Evolutionary conservation across 2,113 vertebrate genomes (phyloP), one percentile per base, ranked within the genome.

Genomic region (Sylvia atricapilla): DNA sequence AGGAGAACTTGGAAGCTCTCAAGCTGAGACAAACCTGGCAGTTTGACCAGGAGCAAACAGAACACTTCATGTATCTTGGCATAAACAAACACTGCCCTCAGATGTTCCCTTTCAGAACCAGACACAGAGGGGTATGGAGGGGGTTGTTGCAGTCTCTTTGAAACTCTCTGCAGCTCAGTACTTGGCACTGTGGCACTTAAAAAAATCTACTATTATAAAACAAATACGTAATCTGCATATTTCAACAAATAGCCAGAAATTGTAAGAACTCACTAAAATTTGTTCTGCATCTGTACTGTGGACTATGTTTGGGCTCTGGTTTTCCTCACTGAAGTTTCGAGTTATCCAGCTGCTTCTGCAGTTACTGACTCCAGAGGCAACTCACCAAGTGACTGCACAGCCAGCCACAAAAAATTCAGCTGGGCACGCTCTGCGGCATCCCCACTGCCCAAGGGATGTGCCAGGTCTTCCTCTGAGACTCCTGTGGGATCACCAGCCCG

Each of bases 61-160:
- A 97, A 93, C 39, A 84, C 72, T 96, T 90, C 79, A 73, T 75
- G 63, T 86, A 50, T 75, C 92, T 95, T 97, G 96, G 88, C 93
- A 93, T 69, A 95, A 95, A 92, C 78, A 97, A 92, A 82, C 67
- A 86, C 63, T 87, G 90, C 94, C 82, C 85, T 92, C 74, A 82
- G 92, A 95, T 70, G 79, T 79, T 92, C 64, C 68, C 41, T 73
- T 78, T 82, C 41, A 76, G 93, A 89, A 67, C n/a, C 72, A 84
- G 72, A 35, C 55, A 7, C 5, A 21, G 33, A 10, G 11, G 49
- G 8, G 13, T 10, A 4, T 0, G 0, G 47, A 62, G 15, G 30
- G 22, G 24, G 59, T 43, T 89, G 74, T 31, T 81, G 52, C 33
- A 87, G 22, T 52, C 35, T 80, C 67, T 78, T 43, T 55, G 23